Conservation (phyloP, 2,888 invertebrate species). For the Norana najaformis region DNA sequence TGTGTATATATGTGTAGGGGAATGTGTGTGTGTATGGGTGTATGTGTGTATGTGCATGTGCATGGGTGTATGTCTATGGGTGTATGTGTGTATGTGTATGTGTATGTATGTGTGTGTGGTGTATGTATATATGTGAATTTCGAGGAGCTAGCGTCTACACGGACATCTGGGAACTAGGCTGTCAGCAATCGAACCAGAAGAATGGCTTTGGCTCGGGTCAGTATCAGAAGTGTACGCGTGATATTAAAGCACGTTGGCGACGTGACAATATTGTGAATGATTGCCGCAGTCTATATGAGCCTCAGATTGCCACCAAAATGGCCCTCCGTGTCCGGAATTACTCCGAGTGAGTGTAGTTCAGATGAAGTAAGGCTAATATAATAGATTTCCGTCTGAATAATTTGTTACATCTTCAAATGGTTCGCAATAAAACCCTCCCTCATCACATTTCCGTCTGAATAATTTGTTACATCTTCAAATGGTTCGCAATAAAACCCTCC, state of each 20-base stretch:
- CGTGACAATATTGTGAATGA: neutral
- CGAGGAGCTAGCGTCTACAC: neutral
- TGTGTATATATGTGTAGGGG: no score
- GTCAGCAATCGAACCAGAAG: neutral
- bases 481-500: neutral
- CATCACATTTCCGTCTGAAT: neutral
- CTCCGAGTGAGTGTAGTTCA: neutral
- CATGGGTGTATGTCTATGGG: neutral
- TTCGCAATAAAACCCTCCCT: neutral
- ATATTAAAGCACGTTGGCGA: slow-evolving; percentile 5
- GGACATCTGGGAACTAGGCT: neutral
- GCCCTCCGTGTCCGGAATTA: neutral
- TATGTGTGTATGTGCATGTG: neutral
- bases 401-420: slow-evolving; percentile 5
- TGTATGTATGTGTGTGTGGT: no score
- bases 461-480: slow-evolving; percentile 4
- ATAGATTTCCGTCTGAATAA: neutral
- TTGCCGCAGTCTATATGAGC: neutral
- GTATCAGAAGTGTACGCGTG: neutral
- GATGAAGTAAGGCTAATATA: neutral
- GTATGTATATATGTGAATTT: neutral
- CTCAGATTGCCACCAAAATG: slow-evolving; percentile 13
- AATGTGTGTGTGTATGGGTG: neutral
- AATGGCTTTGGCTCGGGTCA: neutral
- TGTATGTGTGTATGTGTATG: neutral